Percentiles rank a stretch among this genome's conserved stretches.
Evolutionary conservation across 1,140 invertebrate genomes (phyloP).

Genomic region (Drosophila pruinosa): DNA sequence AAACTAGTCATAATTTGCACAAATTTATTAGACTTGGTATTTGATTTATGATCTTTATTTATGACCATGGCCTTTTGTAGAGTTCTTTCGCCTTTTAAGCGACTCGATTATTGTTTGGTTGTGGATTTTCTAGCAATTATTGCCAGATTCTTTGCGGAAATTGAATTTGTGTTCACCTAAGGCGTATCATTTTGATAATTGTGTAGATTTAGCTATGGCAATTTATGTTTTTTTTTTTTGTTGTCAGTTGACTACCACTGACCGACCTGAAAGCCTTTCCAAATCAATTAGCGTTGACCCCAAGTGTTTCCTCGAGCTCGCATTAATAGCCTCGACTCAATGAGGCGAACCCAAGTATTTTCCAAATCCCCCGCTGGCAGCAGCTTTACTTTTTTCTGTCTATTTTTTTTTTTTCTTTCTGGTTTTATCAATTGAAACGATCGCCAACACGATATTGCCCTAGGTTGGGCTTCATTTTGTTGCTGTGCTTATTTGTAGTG

Average conservation of each 20-base stretch:
- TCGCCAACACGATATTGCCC: conserved; percentile 78
- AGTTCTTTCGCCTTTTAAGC: not conserved
- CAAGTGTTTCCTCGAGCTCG: conserved; percentile 45
- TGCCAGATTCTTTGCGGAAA: conserved; percentile 31
- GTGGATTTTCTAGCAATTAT: conserved; percentile 17
- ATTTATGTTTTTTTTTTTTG: conserved; percentile 30
- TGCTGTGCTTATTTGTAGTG: conserved; percentile 11
- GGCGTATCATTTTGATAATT: conserved; percentile 46
- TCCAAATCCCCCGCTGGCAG: conserved; percentile 34
- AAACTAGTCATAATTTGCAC: not conserved
- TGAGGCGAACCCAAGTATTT: conserved; percentile 26
- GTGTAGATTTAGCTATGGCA: conserved; percentile 13
- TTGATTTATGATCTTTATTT: not conserved
- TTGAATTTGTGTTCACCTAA: conserved; percentile 9
- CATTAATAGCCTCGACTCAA: conserved; percentile 37
- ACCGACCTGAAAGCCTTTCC: conserved; percentile 59
- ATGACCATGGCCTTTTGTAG: not conserved
- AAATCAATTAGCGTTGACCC: conserved; percentile 73
- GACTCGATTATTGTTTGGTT: not conserved
- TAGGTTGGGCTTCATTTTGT: conserved; percentile 61
- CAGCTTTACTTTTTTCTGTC: conserved; percentile 21
- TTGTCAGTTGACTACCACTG: conserved; percentile 15
- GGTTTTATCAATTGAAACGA: conserved; percentile 53
- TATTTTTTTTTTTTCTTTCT: not conserved
- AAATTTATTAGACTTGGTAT: not conserved